phyloP scores from a whole-genome alignment of 2,113 vertebrate genomes.

The Oreotrochilus melanogaster region DNA sequence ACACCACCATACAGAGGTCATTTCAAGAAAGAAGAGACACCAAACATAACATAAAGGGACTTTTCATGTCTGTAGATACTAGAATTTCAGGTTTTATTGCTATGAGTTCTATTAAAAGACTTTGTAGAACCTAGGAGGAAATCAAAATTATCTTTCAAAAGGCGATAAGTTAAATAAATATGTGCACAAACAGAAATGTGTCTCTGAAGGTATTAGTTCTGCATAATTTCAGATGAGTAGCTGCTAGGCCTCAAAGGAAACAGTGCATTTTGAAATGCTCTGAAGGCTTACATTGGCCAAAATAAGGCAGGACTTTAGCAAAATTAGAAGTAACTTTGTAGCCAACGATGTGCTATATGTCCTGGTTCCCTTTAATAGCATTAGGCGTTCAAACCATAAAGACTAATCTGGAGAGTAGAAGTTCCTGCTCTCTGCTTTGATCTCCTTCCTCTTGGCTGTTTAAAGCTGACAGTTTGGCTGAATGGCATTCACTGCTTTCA shows the following conservation, averaged over 20 bases:
- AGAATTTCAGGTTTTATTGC: conserved; percentile 60
- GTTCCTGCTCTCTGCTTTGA: conserved; percentile 81
- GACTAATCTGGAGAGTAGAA: conserved; percentile 81
- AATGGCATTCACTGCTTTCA: conserved; percentile 82
- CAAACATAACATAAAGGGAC: conserved; percentile 42
- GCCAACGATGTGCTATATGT: conserved; percentile 64
- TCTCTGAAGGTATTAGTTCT: conserved; percentile 70
- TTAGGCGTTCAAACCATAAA: conserved; percentile 75
- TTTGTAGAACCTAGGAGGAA: conserved; percentile 48
- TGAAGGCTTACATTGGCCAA: conserved; percentile 49
- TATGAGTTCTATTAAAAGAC: conserved; percentile 52
- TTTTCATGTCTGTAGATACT: conserved; percentile 63
- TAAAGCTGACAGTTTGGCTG: conserved; percentile 82
- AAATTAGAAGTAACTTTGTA: conserved; percentile 75
- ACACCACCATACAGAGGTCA: conserved; percentile 70
- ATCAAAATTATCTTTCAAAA: conserved; percentile 56
- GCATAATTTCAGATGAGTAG: conserved; percentile 62
- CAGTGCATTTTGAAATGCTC: conserved; percentile 59
- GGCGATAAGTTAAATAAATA: conserved; percentile 64
- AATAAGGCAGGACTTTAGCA: conserved; percentile 48
- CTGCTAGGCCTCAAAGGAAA: conserved; percentile 63
- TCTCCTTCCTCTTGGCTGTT: conserved; percentile 81
- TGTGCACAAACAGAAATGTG: conserved; percentile 66
- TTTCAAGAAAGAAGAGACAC: conserved; percentile 74
- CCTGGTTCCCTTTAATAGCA: conserved; percentile 78